Evolutionary conservation across 1,140 invertebrate species (phyloP), one percentile per base, ranked within the genome.

Genomic region (Cydia pomonella): DNA sequence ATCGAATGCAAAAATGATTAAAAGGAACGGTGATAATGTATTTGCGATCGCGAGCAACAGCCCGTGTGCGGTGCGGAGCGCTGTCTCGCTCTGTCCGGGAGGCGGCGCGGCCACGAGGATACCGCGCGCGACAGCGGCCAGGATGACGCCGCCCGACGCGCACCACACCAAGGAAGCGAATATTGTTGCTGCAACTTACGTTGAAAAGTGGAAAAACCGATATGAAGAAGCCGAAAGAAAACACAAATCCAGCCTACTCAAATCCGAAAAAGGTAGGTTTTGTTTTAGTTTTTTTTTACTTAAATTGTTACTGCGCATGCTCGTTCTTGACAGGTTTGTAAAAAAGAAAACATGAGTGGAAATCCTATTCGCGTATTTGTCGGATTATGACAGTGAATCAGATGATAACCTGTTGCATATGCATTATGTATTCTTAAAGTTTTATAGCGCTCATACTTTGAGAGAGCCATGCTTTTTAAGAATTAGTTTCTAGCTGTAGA

Each of bases 191-290:
- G 91, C 87, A 18, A 89, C 82, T 73, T 92, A 90, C 81, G 92
- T 93, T 21, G 93, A 94, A 83, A 94, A 94, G 79, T 96, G 95
- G 95, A 95, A 94, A 88, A 90, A 82, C 41, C 95, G 95, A 87
- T 96, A 94, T 80, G 95, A 96, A 75, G 95, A 96, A 23, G 93
- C 95, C 2, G 96, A 96, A 84, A 94, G 94, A 75, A 94, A 94
- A 78, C 92, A 95, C 84, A 96, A 96, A 90, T 82, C 93, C 41
- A 84, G 95, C 77, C 89, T 96, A 44, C 93, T 95, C 76, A 95
- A 95, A 86, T 94, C 93, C 74, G 95, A 96, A 93, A 95, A 95
- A 94, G 94, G 96, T 96, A 87, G 94, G 94, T 93, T 77, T 75
- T 83, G 82, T 73, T 73, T 62, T 76, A 77, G 82, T 83, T 82